Base-by-base conservation (phyloP, 35 echinoderm and acorn worm species). In the Apostichopus californicus region DNA sequence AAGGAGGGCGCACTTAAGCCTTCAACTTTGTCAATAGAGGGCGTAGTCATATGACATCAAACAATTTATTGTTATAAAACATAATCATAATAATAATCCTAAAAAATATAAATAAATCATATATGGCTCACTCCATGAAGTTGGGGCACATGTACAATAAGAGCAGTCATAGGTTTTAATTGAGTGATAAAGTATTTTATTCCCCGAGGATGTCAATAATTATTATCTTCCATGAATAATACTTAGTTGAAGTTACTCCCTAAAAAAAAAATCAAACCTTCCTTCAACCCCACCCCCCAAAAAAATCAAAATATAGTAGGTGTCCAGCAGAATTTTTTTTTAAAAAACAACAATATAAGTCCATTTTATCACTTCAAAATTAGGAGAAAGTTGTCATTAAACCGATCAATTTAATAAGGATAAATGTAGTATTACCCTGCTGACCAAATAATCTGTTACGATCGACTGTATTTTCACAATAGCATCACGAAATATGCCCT, bases 71-170 rank as follows among this genome's bases (percentile, higher is more conserved):
- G 26, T 28, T 28, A 28, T 28, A 28, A 28, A 28, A 28, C 26
- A 28, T 28, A 28, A 28, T 28, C 26, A 28, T 28, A 28, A 28
- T 28, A 28, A 28, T 28, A 28, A 28, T 28, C 26, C 26, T 28
- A 28, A 28, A 28, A 28, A 28, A 28, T 28, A 8, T 65, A 65
- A 65, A 65, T 65, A 15, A 8, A 65, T 10, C 14, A 65, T 65
- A 8, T 15, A 10, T 85, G 81, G 81, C 81, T 85, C 20, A 85
- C 81, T 85, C 81, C 81, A 85, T 52, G 81, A 85, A 85, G 81
- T 85, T 85, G 81, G 81, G 81, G 81, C 81, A 85, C 81, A 52
- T 85, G 24, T 85, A 46, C 24, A 85, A 85, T 85, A 85, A 55
- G 81, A 85, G 34, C 56, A 85, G 20, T 6, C 24, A 11, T 46